Base-by-base conservation (phyloP, 2,113 vertebrate genomes). In the Heliornis fulica region DNA sequence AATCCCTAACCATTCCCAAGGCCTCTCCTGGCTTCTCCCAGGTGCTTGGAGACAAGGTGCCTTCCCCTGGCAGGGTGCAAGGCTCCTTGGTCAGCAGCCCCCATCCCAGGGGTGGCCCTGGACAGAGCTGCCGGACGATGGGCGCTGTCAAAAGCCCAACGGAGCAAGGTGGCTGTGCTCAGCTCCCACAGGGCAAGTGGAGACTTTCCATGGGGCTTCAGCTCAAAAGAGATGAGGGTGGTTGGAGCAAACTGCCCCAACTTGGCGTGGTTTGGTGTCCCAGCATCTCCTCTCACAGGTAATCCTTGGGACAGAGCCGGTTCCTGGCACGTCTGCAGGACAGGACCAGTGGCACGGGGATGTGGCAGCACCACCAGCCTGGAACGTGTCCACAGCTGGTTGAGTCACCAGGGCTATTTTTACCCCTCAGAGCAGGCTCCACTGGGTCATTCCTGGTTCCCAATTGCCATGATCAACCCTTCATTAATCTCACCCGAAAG, bases 401-500 rank as follows among this genome's bases (percentile, higher is more conserved):
- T 66, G 89, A 71, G 81, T 91, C 91, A 91, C 87, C 12, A 10
- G 56, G 69, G 81, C 60, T 87, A 87, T 93, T 95, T 93, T 94
- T 94, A 88, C 53, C 65, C 53, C 69, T 45, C 2, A 40, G 43
- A 28, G 76, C 74, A 93, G 64, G 36, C 78, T 79, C 1, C 1
- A 1, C 48, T 23, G 87, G 93, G 91, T 94, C 79, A 75, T 91
- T 90, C 91, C 68, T 60, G 0, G 93, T 95, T 97, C 94, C 92
- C 95, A 81, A 96, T 94, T 97, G 94, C 90, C 4, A 17, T 8
- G 68, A 91, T 87, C 75, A 89, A 83, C 38, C 78, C 40, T 94
- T 89, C 93, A 94, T 90, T 89, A 90, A 93, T 92, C 61, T 94
- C 89, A 60, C 28, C 45, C 56, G 5, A 96, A 96, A 95, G 95